Percentiles rank a stretch among this genome's conserved stretches.
Conservation (phyloP, 2,113 vertebrate species). For the Dicaeum eximium region DNA sequence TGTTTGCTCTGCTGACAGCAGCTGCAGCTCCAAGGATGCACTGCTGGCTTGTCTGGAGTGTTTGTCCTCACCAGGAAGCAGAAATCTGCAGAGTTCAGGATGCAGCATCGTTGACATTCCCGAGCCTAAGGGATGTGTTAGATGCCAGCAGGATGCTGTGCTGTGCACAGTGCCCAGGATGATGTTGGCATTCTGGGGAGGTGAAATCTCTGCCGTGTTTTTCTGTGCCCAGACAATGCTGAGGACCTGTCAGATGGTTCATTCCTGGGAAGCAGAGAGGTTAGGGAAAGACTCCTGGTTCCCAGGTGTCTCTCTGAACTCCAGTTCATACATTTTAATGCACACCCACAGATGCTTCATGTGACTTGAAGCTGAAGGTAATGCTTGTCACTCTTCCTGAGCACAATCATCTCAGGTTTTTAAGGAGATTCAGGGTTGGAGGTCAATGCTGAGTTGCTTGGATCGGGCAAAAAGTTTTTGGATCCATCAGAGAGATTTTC, state of each 20-base stretch:
- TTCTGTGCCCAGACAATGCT: background rate
- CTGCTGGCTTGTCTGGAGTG: background rate
- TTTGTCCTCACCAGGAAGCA: background rate
- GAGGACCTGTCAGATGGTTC: background rate
- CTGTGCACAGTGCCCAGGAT: background rate
- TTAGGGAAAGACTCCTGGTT: background rate
- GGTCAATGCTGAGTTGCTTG: background rate
- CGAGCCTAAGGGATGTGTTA: background rate
- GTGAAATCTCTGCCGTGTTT: background rate
- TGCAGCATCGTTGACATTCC: background rate
- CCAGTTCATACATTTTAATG: constrained; percentile 20
- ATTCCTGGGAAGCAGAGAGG: background rate
- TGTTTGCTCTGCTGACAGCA: background rate
- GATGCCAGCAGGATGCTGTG: background rate
- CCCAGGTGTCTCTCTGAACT: background rate
- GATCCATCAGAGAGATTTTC: background rate
- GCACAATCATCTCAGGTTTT: background rate
- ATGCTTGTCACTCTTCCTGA: background rate
- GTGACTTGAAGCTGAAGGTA: constrained; percentile 33
- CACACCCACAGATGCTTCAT: constrained; percentile 18
- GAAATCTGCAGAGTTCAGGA: background rate
- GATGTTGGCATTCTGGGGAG: background rate
- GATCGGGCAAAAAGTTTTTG: background rate
- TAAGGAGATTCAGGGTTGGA: background rate
- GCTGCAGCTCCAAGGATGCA: background rate